phyloP scores from a whole-genome alignment of 1,140 invertebrate genomes.

The Heliconius eleuchia region DNA sequence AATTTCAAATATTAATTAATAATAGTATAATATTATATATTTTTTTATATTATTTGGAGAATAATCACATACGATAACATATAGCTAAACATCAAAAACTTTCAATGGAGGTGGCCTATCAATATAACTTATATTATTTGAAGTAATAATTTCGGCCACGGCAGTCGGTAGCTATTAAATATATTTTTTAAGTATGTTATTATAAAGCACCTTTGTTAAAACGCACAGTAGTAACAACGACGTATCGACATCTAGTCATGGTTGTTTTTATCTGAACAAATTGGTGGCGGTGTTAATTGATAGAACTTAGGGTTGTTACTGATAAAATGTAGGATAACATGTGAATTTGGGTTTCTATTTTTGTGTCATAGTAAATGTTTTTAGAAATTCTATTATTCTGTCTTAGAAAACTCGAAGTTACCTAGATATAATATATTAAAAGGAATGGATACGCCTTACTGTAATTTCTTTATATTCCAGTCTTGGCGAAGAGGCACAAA shows the following conservation, averaged over 20 bases:
- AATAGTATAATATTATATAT: no score
- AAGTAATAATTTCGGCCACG: conserved; percentile 11
- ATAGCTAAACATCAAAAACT: neutral
- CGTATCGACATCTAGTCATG: conserved; percentile 66
- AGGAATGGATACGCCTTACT: no score
- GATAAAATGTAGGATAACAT: neutral
- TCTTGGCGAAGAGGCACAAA: no score
- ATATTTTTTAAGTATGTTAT: conserved; percentile 40
- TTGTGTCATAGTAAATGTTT: no score
- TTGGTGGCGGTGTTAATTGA: conserved; percentile 71
- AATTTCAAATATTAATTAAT: no score
- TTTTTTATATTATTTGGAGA: no score
- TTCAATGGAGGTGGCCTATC: neutral
- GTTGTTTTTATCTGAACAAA: conserved; percentile 56
- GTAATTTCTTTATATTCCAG: no score
- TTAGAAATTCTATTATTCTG: no score
- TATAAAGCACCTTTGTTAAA: conserved; percentile 46
- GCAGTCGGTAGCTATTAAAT: conserved; percentile 40
- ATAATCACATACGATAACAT: neutral
- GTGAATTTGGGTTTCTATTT: neutral
- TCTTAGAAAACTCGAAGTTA: no score
- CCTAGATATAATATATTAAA: no score
- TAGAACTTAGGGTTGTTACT: conserved; percentile 43
- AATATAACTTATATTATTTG: conserved; percentile 4
- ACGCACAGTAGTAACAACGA: conserved; percentile 63